Conservation (phyloP, 2,797 vertebrate genomes). For the Eurystomus glaucurus region DNA sequence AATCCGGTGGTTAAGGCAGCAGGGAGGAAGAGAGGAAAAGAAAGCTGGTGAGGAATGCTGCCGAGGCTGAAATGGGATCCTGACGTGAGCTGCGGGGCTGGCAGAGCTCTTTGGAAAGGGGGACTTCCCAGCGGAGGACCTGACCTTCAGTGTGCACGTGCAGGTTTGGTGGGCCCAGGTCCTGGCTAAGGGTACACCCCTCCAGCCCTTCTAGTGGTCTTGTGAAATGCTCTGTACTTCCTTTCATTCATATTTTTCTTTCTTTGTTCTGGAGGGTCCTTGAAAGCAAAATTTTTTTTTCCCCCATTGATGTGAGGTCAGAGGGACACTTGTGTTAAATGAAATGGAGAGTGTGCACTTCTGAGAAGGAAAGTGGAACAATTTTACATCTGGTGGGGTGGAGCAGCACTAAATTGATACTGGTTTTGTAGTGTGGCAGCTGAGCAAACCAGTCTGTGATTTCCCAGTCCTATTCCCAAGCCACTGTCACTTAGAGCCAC, state of each 20-base stretch:
- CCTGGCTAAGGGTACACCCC: neutral
- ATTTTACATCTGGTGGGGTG: neutral
- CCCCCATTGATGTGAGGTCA: neutral
- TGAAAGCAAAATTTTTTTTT: neutral
- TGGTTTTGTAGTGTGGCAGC: neutral
- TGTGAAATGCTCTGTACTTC: neutral
- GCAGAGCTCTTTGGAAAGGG: neutral
- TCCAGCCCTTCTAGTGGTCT: neutral
- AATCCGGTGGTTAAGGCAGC: slow-evolving; percentile 35
- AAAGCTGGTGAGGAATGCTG: slow-evolving; percentile 8
- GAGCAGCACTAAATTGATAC: neutral
- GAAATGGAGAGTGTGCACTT: neutral
- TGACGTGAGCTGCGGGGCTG: neutral
- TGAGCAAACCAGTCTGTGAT: neutral
- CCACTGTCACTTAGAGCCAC: neutral
- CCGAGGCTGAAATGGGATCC: neutral
- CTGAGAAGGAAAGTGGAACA: neutral
- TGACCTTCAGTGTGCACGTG: neutral
- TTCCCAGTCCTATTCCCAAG: neutral
- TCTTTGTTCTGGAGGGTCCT: neutral
- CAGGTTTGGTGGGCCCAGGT: neutral
- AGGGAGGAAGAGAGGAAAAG: slow-evolving; percentile 31
- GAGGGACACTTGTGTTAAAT: neutral
- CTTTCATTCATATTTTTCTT: neutral
- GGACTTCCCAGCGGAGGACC: neutral